Evolutionary conservation across 2,888 invertebrate genomes (phyloP).

Genomic region (Calliphora vomitoria): DNA sequence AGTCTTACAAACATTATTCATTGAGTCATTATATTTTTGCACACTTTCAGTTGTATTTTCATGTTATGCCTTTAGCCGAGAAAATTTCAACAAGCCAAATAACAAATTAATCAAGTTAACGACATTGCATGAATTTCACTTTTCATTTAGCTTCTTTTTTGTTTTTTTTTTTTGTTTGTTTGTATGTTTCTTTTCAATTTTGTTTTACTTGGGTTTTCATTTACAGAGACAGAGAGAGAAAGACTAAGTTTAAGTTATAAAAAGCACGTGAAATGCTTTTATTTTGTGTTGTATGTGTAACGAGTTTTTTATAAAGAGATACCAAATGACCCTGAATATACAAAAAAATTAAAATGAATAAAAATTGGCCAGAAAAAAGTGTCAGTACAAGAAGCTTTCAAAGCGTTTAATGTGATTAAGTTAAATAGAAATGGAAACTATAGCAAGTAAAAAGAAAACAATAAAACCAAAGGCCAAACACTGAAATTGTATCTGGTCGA

Average conservation of each 20-base stretch:
- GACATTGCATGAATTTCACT: slow-evolving; percentile 64
- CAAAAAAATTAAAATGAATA: slow-evolving; percentile 11
- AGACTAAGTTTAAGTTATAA: slow-evolving; percentile 5
- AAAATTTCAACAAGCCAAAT: slow-evolving; percentile 40
- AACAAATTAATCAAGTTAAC: slow-evolving; percentile 70
- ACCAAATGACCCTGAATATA: background rate
- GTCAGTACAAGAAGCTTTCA: background rate
- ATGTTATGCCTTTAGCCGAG: slow-evolving; percentile 18
- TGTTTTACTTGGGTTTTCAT: background rate
- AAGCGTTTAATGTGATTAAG: slow-evolving; percentile 10
- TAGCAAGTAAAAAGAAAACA: background rate
- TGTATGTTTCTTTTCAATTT: slow-evolving; percentile 1
- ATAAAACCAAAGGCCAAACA: background rate
- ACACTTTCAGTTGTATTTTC: background rate
- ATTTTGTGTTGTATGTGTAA: background rate
- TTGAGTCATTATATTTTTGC: slow-evolving; percentile 33
- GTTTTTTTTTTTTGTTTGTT: background rate
- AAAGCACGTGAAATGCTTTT: slow-evolving; percentile 29
- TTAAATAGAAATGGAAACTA: background rate
- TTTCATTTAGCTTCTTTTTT: slow-evolving; percentile 51
- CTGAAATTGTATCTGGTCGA: background rate
- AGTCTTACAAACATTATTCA: slow-evolving; percentile 44
- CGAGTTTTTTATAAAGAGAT: background rate
- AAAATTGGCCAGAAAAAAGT: background rate
- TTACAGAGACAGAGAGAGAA: slow-evolving; percentile 2